Base-by-base conservation (phyloP, 2,888 invertebrate genomes). In the Cephus rjabovi region DNA sequence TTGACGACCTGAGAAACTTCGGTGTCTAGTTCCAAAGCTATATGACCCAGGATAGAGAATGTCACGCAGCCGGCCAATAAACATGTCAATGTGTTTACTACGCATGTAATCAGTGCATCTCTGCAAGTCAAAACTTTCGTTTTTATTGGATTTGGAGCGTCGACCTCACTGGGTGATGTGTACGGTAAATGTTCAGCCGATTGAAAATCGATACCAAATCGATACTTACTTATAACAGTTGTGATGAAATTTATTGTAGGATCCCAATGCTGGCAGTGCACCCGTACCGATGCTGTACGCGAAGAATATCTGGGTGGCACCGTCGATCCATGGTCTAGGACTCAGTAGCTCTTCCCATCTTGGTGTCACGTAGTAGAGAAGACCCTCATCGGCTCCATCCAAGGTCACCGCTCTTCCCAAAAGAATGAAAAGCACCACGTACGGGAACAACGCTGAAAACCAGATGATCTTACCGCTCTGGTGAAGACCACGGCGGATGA, bases 391-490 rank as follows among this genome's bases (percentile, higher is more conserved):
- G 3, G 96, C 95, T 12, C 96, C 96, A 2, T 94, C 93, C 81
- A 96, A 90, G 0, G 95, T 95, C 75, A 95, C 93, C 11, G 95
- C 95, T 80, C 95, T 92, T 75, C 94, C 93, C 87, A 96, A 92
- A 84, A 96, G 93, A 79, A 95, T 94, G 81, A 94, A 92, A 81
- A 96, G 93, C 37, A 96, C 95, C 74, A 94, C 93, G 89, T 96
- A 96, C 12, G 96, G 96, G 89, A 95, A 95, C 83, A 96, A 89
- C 11, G 96, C 96, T 30, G 95, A 95, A 92, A 96, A 96, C 95
- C 95, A 96, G 84, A 96, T 95, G 87, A 95, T 95, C 93, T 96
- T 96, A 88, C 96, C 96, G 84, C 95, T 95, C 89, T 95, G 95
- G 86, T 95, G 94, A 76, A 96, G 93, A 73, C 96, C 96, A 87